These are phyloP conservation scores for Drosophila seguyi DNA, from an alignment of 1,140 invertebrate species.

Conservation along the genomic window DNA sequence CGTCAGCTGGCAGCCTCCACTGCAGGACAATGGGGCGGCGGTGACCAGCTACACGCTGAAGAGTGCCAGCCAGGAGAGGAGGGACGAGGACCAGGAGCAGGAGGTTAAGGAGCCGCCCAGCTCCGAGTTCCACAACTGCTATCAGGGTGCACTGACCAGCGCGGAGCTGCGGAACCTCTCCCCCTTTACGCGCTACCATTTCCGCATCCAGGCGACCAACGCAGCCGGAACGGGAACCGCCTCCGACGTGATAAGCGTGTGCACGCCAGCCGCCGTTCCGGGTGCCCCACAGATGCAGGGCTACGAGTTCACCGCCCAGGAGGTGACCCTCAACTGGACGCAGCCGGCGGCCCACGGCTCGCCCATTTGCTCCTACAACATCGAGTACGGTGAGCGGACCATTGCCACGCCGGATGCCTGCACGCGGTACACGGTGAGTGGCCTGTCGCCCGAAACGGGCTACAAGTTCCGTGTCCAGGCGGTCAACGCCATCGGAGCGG, in stretches of 20 bases:
- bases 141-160: conserved; percentile 86
- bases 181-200: conserved; percentile 92
- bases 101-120: conserved; percentile 87
- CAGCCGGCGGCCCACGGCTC: conserved; percentile 90
- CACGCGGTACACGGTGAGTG: conserved; percentile 86
- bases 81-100: conserved; percentile 86
- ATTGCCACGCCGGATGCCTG: conserved; percentile 87
- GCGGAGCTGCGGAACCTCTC: conserved; percentile 90
- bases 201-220: conserved; percentile 92
- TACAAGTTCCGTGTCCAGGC: conserved; percentile 92
- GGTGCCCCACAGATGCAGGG: conserved; percentile 88
- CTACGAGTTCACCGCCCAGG: conserved; percentile 88
- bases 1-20: conserved; percentile 91
- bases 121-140: conserved; percentile 86
- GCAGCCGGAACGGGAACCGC: conserved; percentile 90
- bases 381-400: conserved; percentile 89
- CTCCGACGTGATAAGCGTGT: conserved; percentile 88
- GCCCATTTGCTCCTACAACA: conserved; percentile 90
- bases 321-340: conserved; percentile 90
- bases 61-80: conserved; percentile 85
- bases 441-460: conserved; percentile 87
- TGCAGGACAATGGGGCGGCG: conserved; percentile 90
- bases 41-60: conserved; percentile 92
- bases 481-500: conserved; percentile 92
- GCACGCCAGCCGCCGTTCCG: conserved; percentile 91